These are phyloP conservation scores for Linnaemya tessellans DNA, from an alignment of 2,888 invertebrate species.

Conservation along the genomic window DNA sequence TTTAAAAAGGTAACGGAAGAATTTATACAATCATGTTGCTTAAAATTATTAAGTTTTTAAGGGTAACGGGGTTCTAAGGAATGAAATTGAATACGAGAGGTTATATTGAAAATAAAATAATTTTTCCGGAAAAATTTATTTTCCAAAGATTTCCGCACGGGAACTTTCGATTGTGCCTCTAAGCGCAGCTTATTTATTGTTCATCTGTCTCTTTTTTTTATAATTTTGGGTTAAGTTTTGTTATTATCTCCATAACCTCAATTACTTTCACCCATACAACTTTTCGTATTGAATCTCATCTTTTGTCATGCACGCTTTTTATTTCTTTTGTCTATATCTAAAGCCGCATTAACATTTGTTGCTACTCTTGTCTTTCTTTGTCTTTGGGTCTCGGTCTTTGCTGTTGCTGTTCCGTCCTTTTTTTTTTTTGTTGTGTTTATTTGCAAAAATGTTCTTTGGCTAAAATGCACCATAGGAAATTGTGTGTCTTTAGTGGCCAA, in stretches of 20 bases:
- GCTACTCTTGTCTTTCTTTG: constrained; percentile 3
- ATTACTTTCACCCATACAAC: background rate
- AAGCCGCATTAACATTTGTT: constrained; percentile 62
- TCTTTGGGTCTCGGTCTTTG: constrained; percentile 3
- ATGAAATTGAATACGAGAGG: too few species aligned
- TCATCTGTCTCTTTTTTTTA: background rate
- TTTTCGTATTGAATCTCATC: background rate
- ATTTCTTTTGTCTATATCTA: constrained; percentile 34
- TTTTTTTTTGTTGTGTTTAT: constrained; percentile 17
- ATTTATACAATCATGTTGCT: too few species aligned
- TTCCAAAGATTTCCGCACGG: too few species aligned
- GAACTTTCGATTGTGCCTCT: too few species aligned
- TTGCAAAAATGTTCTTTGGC: constrained; percentile 1
- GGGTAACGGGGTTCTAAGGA: too few species aligned
- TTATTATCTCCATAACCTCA: constrained; percentile 51
- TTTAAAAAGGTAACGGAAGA: too few species aligned
- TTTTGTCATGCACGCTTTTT: background rate
- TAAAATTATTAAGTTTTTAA: too few species aligned
- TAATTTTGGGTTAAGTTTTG: constrained; percentile 12
- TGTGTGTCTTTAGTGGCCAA: too few species aligned
- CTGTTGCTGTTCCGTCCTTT: background rate
- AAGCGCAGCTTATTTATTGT: background rate
- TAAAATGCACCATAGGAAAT: background rate
- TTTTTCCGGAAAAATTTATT: too few species aligned
- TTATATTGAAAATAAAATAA: too few species aligned